Conservation (phyloP, 2,113 vertebrate species). For the Misgurnus mizolepis region DNA sequence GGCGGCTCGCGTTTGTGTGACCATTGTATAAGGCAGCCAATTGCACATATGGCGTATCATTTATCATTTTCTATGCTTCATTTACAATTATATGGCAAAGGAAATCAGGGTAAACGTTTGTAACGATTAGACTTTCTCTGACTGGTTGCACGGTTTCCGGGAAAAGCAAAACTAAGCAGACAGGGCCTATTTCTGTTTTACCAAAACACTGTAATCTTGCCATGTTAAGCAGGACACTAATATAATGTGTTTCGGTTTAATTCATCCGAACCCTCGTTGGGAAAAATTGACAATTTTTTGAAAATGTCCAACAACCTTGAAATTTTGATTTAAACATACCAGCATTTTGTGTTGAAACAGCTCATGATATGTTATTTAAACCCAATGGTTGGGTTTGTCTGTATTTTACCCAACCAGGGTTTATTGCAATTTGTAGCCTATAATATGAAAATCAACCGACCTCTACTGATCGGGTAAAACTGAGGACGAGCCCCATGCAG, state of each 20-base stretch:
- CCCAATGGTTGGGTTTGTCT: too few species aligned
- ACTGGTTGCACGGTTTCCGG: conserved; percentile 53
- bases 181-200: conserved; percentile 41
- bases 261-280: too few species aligned
- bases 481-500: conserved; percentile 75
- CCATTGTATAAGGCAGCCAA: conserved; percentile 83
- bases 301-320: too few species aligned
- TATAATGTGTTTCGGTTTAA: too few species aligned
- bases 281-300: too few species aligned
- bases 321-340: too few species aligned
- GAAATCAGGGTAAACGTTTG: conserved; percentile 56
- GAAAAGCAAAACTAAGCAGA: conserved; percentile 37
- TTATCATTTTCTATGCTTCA: conserved; percentile 80
- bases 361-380: too few species aligned
- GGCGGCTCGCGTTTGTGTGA: conserved; percentile 91
- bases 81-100: conserved; percentile 60
- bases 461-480: background rate
- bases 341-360: too few species aligned
- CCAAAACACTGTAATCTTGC: too few species aligned
- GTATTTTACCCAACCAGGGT: too few species aligned
- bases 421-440: too few species aligned
- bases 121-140: conserved; percentile 44
- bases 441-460: background rate
- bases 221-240: too few species aligned
- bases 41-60: conserved; percentile 81